phyloP scores from a whole-genome alignment of 2,113 vertebrate species.

The Centrocercus urophasianus region DNA sequence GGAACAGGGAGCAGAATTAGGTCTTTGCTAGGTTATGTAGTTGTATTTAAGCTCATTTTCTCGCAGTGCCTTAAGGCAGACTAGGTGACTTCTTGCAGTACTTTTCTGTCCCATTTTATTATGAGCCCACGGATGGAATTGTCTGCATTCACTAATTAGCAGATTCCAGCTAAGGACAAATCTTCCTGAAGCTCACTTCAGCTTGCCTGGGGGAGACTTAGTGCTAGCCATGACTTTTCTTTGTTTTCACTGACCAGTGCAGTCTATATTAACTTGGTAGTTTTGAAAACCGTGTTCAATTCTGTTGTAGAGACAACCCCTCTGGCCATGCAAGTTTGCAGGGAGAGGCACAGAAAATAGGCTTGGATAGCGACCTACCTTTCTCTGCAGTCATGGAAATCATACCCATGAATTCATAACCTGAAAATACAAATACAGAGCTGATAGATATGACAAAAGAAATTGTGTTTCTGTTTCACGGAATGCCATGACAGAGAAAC shows the following conservation, averaged over 20 bases:
- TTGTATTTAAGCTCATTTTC: conserved; percentile 38
- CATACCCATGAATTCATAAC: not conserved
- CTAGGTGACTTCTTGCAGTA: not conserved
- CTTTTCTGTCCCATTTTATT: conserved; percentile 38
- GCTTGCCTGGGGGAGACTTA: not conserved
- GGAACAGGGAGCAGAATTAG: not conserved
- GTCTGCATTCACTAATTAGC: conserved; percentile 23
- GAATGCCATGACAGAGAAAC: not conserved
- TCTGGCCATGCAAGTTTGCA: not conserved
- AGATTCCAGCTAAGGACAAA: not conserved
- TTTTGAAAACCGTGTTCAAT: conserved; percentile 52
- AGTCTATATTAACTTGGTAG: conserved; percentile 44
- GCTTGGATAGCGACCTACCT: conserved; percentile 13
- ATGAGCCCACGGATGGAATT: conserved; percentile 1
- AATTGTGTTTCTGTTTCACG: not conserved
- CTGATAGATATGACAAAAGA: not conserved
- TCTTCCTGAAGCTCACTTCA: not conserved
- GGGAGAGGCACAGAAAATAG: conserved; percentile 17
- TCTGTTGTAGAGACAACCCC: conserved; percentile 2
- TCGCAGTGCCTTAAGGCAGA: not conserved
- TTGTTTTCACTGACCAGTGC: conserved; percentile 2
- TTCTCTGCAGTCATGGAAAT: not conserved
- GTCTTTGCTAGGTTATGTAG: conserved; percentile 2
- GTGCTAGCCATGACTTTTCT: not conserved
- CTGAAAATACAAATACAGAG: not conserved